phyloP scores from a whole-genome alignment of 2,888 invertebrate genomes.

The Mechanitis messenoides region DNA sequence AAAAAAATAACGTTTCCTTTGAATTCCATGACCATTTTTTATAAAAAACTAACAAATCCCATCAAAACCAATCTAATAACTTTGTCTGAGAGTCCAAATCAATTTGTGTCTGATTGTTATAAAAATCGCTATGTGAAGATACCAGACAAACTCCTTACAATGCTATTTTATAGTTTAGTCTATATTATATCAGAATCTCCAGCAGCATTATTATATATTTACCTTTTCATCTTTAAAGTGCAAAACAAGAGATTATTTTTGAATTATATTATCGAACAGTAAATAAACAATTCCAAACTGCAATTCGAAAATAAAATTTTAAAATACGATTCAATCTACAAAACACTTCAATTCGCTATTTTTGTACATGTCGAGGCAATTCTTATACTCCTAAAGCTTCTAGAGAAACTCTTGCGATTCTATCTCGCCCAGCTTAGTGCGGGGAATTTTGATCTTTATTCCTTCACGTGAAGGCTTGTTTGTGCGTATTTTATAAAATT shows the following conservation, averaged over 20 bases:
- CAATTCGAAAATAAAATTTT: constrained; percentile 21
- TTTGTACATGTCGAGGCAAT: constrained; percentile 67
- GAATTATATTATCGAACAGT: background rate
- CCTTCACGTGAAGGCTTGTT: constrained; percentile 28
- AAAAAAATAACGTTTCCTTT: too few relatives aligned
- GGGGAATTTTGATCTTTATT: constrained; percentile 56
- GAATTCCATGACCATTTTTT: too few relatives aligned
- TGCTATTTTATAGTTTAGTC: too few relatives aligned
- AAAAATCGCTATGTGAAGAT: too few relatives aligned
- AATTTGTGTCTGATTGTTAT: too few relatives aligned
- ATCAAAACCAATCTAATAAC: too few relatives aligned
- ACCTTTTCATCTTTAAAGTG: background rate
- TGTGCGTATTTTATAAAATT: constrained; percentile 36
- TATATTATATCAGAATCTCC: too few relatives aligned
- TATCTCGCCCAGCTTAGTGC: constrained; percentile 40
- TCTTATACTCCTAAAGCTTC: constrained; percentile 65
- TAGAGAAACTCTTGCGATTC: constrained; percentile 61
- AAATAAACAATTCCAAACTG: constrained; percentile 31
- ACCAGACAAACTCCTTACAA: too few relatives aligned
- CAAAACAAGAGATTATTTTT: background rate
- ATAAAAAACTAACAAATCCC: too few relatives aligned
- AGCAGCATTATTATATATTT: background rate
- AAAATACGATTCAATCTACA: constrained; percentile 55
- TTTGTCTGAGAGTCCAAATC: too few relatives aligned
- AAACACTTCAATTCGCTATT: constrained; percentile 65